Conservation (phyloP, 2,113 vertebrate genomes). For the Limnothrissa miodon region DNA sequence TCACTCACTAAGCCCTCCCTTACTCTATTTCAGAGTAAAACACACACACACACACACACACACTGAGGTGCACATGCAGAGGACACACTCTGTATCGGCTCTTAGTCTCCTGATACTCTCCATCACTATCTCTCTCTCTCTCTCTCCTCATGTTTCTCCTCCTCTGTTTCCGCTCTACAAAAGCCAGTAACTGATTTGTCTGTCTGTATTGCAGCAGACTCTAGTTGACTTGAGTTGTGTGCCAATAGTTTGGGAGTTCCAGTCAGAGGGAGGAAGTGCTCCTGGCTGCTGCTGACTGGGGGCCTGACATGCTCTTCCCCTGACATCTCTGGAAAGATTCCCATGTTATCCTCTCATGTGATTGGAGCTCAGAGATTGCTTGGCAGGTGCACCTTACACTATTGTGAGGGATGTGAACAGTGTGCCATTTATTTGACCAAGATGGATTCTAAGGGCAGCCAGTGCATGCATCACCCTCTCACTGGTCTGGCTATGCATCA, state of each 20-base stretch:
- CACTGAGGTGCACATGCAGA: background rate
- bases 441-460: background rate
- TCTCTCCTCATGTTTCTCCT: background rate
- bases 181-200: background rate
- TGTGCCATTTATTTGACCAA: background rate
- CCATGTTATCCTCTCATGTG: background rate
- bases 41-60: conserved; percentile 20
- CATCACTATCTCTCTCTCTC: background rate
- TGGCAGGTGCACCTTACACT: background rate
- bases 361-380: background rate
- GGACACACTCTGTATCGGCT: background rate
- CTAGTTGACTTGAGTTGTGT: background rate
- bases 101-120: background rate
- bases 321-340: background rate
- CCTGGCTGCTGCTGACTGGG: background rate
- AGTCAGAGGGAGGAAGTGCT: background rate
- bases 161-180: background rate
- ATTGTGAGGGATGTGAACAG: background rate
- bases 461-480: background rate
- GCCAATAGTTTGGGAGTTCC: background rate
- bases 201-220: background rate
- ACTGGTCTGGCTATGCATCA: background rate
- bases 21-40: background rate
- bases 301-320: background rate
- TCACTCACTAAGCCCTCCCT: background rate